Conservation (phyloP, 2,797 vertebrate species). For the Prionace glauca region DNA sequence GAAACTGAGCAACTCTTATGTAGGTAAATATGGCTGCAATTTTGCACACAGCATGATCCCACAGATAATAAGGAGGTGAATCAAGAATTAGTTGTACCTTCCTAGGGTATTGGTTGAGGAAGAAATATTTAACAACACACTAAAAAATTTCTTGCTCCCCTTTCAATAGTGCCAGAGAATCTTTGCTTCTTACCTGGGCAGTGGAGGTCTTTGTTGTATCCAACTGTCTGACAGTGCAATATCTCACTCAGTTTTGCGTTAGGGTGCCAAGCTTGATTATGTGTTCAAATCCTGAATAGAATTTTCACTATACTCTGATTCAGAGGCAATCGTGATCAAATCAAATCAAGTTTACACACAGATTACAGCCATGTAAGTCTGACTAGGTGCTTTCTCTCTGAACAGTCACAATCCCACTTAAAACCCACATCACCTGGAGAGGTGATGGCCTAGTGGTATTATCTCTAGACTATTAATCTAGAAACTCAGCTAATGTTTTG, state of each 20-base stretch:
- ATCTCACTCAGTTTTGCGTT: neutral
- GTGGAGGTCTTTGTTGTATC: neutral
- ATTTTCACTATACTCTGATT: neutral
- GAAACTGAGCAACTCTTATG: neutral
- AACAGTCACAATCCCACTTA: neutral
- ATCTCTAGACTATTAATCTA: too few relatives aligned
- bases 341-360: neutral
- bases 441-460: too few relatives aligned
- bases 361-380: too few relatives aligned
- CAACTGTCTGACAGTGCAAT: neutral
- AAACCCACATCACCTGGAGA: too few relatives aligned
- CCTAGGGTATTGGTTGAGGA: neutral
- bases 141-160: neutral
- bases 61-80: neutral
- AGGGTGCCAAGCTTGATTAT: neutral
- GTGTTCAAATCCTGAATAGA: neutral
- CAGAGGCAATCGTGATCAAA: neutral
- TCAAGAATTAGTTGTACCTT: neutral
- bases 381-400: too few relatives aligned
- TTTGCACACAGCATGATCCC: neutral
- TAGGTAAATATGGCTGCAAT: neutral
- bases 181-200: neutral
- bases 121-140: neutral
- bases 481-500: too few relatives aligned
- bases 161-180: neutral